A percentile compares a stretch with the other conserved stretches of the same genome.
Evolutionary conservation across 2,888 invertebrate genomes (phyloP).

Genomic region (Hydropsyche betteni): DNA sequence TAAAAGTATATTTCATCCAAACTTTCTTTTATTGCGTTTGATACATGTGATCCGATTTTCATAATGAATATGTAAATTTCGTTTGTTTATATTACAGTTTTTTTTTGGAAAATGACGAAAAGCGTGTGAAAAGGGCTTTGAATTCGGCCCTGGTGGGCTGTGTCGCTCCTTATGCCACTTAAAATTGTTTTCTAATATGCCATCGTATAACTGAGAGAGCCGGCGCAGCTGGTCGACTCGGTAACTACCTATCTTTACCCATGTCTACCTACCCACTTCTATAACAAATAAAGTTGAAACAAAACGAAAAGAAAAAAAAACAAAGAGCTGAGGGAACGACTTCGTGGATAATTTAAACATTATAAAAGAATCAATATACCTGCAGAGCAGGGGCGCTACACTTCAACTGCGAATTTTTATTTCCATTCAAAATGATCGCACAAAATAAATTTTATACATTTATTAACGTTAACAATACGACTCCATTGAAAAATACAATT

Average conservation of each 20-base stretch:
- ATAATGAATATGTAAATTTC: not conserved
- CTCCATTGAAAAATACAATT: too few relatives aligned
- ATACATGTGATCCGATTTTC: too few relatives aligned
- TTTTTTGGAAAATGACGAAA: too few relatives aligned
- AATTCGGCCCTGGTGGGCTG: conserved; percentile 2
- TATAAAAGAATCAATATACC: conserved; percentile 50
- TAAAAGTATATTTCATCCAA: too few relatives aligned
- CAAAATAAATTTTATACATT: too few relatives aligned
- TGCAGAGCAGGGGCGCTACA: conserved; percentile 41
- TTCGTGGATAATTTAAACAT: conserved; percentile 50
- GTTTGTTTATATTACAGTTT: not conserved
- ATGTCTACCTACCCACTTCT: conserved; percentile 29
- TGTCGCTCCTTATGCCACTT: conserved; percentile 43
- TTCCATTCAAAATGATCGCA: not conserved
- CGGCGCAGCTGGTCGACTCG: conserved; percentile 28
- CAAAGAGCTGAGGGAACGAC: conserved; percentile 45
- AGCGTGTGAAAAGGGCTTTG: too few relatives aligned
- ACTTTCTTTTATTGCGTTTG: too few relatives aligned
- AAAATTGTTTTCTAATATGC: conserved; percentile 48
- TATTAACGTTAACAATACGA: too few relatives aligned
- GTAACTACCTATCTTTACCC: conserved; percentile 27
- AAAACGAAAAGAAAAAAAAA: conserved; percentile 41
- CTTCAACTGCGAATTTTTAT: not conserved
- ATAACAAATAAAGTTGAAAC: conserved; percentile 49
- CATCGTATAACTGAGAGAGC: conserved; percentile 31